Evolutionary conservation across 1,140 invertebrate genomes (phyloP), one percentile per base, ranked within the genome.

Genomic region (Berghia stephanieae): DNA sequence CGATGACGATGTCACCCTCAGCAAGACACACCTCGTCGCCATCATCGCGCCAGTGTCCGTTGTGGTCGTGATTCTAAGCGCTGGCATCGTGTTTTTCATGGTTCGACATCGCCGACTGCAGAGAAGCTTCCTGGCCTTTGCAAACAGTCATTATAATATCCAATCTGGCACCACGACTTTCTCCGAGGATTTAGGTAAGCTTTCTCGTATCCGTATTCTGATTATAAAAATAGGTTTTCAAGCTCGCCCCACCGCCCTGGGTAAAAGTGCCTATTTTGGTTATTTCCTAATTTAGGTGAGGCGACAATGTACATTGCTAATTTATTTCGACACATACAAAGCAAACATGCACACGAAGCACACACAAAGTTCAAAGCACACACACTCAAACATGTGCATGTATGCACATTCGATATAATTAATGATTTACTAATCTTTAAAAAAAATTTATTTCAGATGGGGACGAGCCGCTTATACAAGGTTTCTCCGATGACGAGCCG

Each of bases 401-500:
- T 66, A 31, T 66, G 13, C 18, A 13, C 31, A 13, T 13, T 21
- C 27, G n/a, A n/a, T n/a, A n/a, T n/a, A n/a, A n/a, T 31, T 66
- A 16, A 31, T 66, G 60, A 16, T 16, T 66, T 13, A 13, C 10
- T 66, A 16, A 49, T 49, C n/a, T 13, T n/a, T n/a, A n/a, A n/a
- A 49, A 49, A 49, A 49, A 49, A 49, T n/a, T n/a, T n/a, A n/a
- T 72, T 49, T n/a, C 96, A 84, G 95, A 96, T 83, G 95, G 96
- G 87, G 95, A 96, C 84, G 93, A 93, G 82, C 95, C 95, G 21
- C 93, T 94, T 84, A 96, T 96, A 83, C 92, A 94, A 88, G 95
- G 95, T 34, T 97, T 97, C 89, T 96, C 95, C 0, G 96, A 98
- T 88, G 96, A 97, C 89, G 96, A 97, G 88, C 96, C 96, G 68